A percentile compares a stretch with the other conserved stretches of the same genome.
Evolutionary conservation across 1,140 invertebrate species (phyloP).

Genomic region (Microplitis demolitor): DNA sequence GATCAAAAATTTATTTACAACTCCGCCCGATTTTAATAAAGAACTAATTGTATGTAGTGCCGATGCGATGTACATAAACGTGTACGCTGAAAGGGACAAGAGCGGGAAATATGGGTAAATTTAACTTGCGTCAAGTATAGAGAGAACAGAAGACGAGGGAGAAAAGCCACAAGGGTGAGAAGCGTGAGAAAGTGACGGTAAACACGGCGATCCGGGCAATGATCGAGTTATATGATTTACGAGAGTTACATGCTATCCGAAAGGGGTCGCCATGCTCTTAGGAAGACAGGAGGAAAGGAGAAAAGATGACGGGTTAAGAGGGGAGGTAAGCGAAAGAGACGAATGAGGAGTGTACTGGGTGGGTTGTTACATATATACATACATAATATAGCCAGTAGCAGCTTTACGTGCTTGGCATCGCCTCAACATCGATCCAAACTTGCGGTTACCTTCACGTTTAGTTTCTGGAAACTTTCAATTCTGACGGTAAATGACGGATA

Average conservation of each 20-base stretch:
- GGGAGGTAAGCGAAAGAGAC: not conserved
- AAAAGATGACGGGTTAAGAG: not conserved
- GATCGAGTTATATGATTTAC: slow-evolving; percentile 20
- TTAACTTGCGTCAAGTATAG: no score
- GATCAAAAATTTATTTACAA: no score
- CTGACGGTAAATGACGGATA: not conserved
- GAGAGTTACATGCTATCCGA: not conserved
- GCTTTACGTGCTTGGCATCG: slow-evolving; percentile 9
- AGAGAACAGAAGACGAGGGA: not conserved
- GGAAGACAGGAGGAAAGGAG: not conserved
- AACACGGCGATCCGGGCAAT: not conserved
- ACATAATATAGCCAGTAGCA: not conserved
- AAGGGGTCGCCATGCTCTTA: not conserved
- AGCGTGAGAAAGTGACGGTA: not conserved
- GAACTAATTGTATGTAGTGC: no score
- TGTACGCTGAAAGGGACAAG: no score
- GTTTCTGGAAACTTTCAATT: slow-evolving; percentile 13
- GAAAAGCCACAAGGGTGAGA: not conserved
- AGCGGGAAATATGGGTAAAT: no score
- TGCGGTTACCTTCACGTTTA: slow-evolving; percentile 4
- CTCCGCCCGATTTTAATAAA: no score
- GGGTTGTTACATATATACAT: no score
- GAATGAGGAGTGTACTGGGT: not conserved
- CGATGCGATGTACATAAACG: not conserved
- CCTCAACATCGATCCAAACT: slow-evolving; percentile 22